phyloP scores from a whole-genome alignment of 2,113 vertebrate species.

The Spea multiplicata region DNA sequence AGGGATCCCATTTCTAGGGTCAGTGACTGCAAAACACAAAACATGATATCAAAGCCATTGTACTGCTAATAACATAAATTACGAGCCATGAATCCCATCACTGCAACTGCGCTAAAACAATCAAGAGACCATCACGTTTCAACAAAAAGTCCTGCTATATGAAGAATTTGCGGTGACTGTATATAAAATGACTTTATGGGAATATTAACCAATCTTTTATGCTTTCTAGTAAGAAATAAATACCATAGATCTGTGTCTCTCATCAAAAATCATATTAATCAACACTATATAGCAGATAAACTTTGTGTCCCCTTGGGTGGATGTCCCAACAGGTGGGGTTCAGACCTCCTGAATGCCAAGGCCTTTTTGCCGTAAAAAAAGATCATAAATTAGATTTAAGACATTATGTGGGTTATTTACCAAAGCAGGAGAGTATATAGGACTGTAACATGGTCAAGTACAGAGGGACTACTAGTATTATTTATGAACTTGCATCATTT shows the following conservation, averaged over 20 bases:
- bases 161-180: not conserved
- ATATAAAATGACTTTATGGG: too few species aligned
- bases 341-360: too few species aligned
- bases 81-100: not conserved
- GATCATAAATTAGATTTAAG: too few species aligned
- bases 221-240: not conserved
- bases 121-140: not conserved
- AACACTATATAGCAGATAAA: too few species aligned
- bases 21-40: conserved; percentile 13
- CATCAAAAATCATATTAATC: not conserved
- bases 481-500: too few species aligned
- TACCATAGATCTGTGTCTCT: not conserved
- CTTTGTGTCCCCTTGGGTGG: too few species aligned
- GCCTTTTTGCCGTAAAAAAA: too few species aligned
- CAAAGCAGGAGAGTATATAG: too few species aligned
- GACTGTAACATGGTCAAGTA: too few species aligned
- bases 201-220: not conserved
- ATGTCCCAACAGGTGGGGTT: too few species aligned
- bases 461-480: too few species aligned
- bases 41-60: not conserved
- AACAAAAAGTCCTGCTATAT: not conserved
- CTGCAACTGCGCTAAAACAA: not conserved
- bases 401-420: too few species aligned
- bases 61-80: not conserved
- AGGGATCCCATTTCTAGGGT: conserved; percentile 41